phyloP scores from a whole-genome alignment of 2,888 invertebrate species.

The Athalia cordata region DNA sequence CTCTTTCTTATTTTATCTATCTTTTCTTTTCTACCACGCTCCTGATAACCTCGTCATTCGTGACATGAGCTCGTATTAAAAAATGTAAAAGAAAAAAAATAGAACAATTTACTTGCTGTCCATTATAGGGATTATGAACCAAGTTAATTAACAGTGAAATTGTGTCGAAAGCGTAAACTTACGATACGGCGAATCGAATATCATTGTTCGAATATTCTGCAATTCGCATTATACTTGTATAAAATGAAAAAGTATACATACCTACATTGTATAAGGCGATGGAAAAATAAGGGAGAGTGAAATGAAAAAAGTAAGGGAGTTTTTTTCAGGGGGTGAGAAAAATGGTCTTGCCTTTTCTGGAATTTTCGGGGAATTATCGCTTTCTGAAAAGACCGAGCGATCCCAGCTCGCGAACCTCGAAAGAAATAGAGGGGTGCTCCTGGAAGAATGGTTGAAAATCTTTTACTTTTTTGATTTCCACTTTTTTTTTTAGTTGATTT shows the following conservation, averaged over 20 bases:
- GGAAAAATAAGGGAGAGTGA: not conserved
- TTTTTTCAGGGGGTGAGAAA: constrained; percentile 12
- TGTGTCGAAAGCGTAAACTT: no score
- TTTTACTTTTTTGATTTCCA: not conserved
- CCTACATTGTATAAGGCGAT: not conserved
- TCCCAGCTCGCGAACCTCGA: not conserved
- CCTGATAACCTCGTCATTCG: not conserved
- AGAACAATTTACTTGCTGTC: no score
- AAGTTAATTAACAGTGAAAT: no score
- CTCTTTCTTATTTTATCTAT: constrained; percentile 49
- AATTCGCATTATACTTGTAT: not conserved
- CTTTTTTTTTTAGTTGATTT: not conserved
- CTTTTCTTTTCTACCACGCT: not conserved
- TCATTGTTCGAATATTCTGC: not conserved
- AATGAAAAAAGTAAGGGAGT: not conserved
- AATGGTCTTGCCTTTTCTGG: constrained; percentile 31
- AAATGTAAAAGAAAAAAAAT: no score
- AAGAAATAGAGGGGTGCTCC: not conserved
- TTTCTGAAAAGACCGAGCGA: not conserved
- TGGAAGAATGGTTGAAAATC: constrained; percentile 24
- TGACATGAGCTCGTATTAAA: constrained; percentile 6
- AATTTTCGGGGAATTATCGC: constrained; percentile 31
- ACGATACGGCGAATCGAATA: no score
- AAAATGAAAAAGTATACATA: not conserved
- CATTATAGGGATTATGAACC: no score